Conservation (phyloP, 2,888 invertebrate genomes). For the Hedya salicella region DNA sequence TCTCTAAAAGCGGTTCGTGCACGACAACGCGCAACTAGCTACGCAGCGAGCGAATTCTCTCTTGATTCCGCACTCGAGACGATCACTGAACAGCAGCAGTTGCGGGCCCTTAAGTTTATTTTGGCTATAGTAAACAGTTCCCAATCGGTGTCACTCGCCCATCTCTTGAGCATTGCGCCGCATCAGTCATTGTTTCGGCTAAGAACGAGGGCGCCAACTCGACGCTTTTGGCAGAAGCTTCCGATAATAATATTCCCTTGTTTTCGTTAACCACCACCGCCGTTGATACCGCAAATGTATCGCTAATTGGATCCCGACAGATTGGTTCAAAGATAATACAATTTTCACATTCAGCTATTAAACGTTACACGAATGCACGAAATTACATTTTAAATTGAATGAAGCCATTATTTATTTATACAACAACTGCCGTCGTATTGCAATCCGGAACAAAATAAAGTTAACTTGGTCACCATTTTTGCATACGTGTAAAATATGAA, state of each 20-base stretch:
- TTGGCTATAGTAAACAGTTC: too few species aligned
- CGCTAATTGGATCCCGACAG: constrained; percentile 67
- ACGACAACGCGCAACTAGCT: too few species aligned
- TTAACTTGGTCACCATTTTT: not conserved
- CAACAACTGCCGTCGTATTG: not conserved
- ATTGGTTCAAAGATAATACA: constrained; percentile 53
- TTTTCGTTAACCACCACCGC: constrained; percentile 68
- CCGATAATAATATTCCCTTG: constrained; percentile 69
- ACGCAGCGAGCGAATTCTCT: too few species aligned
- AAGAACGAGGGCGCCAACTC: constrained; percentile 71
- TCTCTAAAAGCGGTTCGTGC: too few species aligned
- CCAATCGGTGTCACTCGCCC: not conserved
- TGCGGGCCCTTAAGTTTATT: too few species aligned
- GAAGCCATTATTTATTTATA: not conserved
- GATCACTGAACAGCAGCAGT: too few species aligned
- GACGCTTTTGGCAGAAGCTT: constrained; percentile 71
- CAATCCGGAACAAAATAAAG: too few species aligned
- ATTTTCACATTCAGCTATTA: constrained; percentile 48
- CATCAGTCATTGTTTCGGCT: constrained; percentile 45
- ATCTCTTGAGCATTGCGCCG: not conserved
- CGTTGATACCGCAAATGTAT: constrained; percentile 63
- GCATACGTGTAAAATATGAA: not conserved
- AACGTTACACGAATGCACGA: constrained; percentile 9
- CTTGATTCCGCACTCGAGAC: too few species aligned
- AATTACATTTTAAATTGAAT: not conserved